phyloP scores from a whole-genome alignment of 2,113 vertebrate species.

The Diadophis punctatus region DNA sequence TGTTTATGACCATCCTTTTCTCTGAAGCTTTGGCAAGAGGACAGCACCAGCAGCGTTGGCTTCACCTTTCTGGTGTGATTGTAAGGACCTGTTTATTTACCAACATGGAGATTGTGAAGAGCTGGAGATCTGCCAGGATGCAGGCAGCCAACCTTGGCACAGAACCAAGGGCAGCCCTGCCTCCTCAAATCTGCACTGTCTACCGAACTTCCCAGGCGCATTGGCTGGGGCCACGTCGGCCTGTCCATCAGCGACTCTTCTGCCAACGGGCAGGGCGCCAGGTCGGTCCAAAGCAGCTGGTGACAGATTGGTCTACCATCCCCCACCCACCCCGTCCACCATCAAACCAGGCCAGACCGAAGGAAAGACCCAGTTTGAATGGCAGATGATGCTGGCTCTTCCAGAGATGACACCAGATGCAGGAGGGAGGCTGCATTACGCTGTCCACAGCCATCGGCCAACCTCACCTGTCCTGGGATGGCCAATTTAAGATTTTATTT shows the following conservation, averaged over 20 bases:
- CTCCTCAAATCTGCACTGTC: not conserved
- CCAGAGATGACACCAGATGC: fast-evolving
- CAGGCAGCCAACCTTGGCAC: not conserved
- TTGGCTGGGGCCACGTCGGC: not conserved
- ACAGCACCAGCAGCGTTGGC: not conserved
- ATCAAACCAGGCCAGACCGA: not conserved
- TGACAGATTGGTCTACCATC: not conserved
- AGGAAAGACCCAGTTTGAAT: too few relatives aligned
- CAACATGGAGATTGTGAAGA: not conserved
- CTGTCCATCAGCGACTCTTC: not conserved
- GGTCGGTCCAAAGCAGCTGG: not conserved
- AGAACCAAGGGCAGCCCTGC: not conserved
- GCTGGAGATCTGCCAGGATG: not conserved
- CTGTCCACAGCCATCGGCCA: not conserved
- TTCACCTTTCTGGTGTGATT: not conserved
- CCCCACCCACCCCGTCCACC: not conserved
- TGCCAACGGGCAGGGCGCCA: not conserved
- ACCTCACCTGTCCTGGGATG: not conserved
- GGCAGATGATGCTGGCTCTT: not conserved
- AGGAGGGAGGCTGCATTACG: not conserved
- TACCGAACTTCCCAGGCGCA: not conserved
- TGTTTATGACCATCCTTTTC: not conserved
- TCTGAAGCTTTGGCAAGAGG: not conserved
- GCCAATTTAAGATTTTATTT: not conserved
- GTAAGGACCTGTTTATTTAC: not conserved